Base-by-base conservation (phyloP, 2,113 vertebrate species). In the Eretmochelys imbricata region DNA sequence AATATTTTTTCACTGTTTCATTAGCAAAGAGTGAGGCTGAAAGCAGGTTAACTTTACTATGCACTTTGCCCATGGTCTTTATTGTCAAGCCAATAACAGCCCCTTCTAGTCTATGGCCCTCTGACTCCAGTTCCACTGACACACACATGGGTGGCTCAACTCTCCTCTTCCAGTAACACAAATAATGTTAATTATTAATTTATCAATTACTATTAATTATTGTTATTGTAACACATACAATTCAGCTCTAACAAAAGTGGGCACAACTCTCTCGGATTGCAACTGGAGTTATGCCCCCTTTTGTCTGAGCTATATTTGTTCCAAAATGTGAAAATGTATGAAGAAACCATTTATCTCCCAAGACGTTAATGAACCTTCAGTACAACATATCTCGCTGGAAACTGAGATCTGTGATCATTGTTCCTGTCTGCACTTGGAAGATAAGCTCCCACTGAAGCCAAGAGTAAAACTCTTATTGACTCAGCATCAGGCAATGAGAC, bases 321-420 rank as follows among this genome's bases (percentile, higher is more conserved):
- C 62, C 25, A 81, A 97, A 94, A 91, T 57, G 31, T 82, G 3
- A 38, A 11, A 46, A 14, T 84, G 16, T 78, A 89, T 88, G 27
- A 91, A 79, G 1, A 46, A 62, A 27, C 51, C 90, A 51, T 53
- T 87, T 89, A 38, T 86, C 88, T 83, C 29, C 80, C 27, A 5
- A 49, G 7, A 14, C 20, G 17, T n/a, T 84, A 84, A 81, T 89
- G 65, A 93, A 87, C 50, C 27, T 93, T 20, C 9, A 69, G 7
- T 19, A 76, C 92, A 89, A 87, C 2, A 93, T 85, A 93, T 90
- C 50, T 87, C 10, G 80, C 6, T 49, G 62, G 76, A 91, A 11
- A 1, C 1, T 82, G 53, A 55, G 53, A 84, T 20, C 11, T 92
- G 93, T 38, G 46, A 78, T 6, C 2, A 48, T 14, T 78, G 76